Base-by-base conservation (phyloP, 64 coral and sea anemone genomes). In the Dendrophyllia cribrosa region DNA sequence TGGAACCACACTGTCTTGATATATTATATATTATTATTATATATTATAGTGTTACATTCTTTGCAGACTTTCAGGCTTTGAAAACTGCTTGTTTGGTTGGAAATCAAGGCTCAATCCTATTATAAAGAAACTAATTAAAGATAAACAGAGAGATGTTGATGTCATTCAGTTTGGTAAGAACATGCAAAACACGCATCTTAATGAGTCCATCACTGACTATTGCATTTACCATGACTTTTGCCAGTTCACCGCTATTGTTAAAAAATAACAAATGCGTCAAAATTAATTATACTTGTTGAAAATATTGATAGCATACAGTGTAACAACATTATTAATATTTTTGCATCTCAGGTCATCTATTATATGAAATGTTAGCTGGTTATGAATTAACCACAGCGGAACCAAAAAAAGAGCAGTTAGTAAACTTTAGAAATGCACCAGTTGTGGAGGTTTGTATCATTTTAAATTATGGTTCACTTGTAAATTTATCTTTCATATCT, bases 301-400 rank as follows among this genome's bases (percentile, higher is more conserved):
- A 34, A 34, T 34, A 56, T 56, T 56, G 12, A 56, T 56, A 9
- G 12, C 7, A 7, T 55, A 55, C 11, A 55, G 52, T n/a, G 34
- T 34, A 56, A 56, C 12, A 12, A 56, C 7, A 56, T 56, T 7
- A 9, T 56, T 17, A 19, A 17, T 50, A 9, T 26, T 12, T 24
- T 76, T 20, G 12, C n/a, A 23, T 4, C 22, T 68, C 60, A 93
- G 91, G 91, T 7, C 91, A 93, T 74, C 59, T 93, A 43, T 15
- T 93, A 19, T 87, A 77, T 78, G 91, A 93, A 58, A 93, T 93
- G 91, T 43, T 85, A 23, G 82, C 91, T 58, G 91, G 91, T 22
- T 64, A 51, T 74, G 91, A 93, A 48, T 75, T 93, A 43, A 93
- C 83, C 20, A 86, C 91, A 65, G 70, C 82, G 7, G 59, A 93